These are phyloP conservation scores for Sturnus vulgaris DNA, from an alignment of 2,113 vertebrate genomes.

Conservation along the genomic window DNA sequence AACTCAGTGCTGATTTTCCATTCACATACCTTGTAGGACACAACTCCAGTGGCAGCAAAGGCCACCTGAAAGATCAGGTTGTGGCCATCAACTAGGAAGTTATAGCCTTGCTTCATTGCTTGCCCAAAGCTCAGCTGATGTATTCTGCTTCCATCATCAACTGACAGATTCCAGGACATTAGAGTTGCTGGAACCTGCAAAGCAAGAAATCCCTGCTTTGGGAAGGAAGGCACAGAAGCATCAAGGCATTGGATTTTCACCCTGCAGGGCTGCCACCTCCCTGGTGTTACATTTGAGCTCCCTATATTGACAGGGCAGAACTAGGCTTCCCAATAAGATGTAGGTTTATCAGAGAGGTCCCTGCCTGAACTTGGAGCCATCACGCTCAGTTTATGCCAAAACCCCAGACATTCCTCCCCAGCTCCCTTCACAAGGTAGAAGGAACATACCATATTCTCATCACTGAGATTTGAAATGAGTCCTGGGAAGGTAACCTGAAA, in stretches of 20 bases:
- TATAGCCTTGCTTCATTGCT: constrained; percentile 64
- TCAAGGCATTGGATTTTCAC: background rate
- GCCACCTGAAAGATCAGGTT: constrained; percentile 39
- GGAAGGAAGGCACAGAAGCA: background rate
- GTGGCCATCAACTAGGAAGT: constrained; percentile 4
- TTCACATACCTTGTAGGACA: constrained; percentile 55
- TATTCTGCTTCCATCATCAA: constrained; percentile 27
- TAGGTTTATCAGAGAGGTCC: accelerated
- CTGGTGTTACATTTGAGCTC: background rate
- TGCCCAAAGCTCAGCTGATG: constrained; percentile 29
- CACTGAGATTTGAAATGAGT: background rate
- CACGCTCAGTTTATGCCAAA: background rate
- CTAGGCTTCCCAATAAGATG: background rate
- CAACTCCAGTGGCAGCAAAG: constrained; percentile 66
- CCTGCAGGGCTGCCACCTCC: background rate
- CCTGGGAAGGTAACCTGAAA: constrained; percentile 68
- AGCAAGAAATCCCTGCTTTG: background rate
- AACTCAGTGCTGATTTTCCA: background rate
- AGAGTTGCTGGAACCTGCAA: background rate
- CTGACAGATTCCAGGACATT: constrained; percentile 45
- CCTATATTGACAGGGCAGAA: accelerated
- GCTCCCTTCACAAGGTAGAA: background rate
- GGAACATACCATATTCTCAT: constrained; percentile 54
- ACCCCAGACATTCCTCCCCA: accelerated
- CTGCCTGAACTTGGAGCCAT: background rate